These are phyloP conservation scores for Microtus richardsoni DNA, from an alignment of 2,113 vertebrate genomes.

Conservation along the genomic window DNA sequence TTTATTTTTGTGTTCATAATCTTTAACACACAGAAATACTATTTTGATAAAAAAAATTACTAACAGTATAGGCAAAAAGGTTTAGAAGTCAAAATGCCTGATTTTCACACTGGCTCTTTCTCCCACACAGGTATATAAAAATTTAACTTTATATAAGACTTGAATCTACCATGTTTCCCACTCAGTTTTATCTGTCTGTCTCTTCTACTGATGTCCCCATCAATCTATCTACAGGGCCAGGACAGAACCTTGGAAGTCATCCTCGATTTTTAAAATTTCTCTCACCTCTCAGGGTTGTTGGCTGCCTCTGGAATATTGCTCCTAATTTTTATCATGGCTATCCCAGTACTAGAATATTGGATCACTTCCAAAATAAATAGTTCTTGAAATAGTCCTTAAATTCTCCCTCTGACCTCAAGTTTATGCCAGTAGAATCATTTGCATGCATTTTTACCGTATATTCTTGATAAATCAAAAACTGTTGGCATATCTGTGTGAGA, in stretches of 20 bases:
- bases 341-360: constrained; percentile 14
- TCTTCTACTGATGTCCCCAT: constrained; percentile 9
- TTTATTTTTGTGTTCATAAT: background rate
- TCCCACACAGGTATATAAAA: background rate
- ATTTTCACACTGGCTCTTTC: background rate
- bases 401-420: constrained; percentile 9
- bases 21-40: background rate
- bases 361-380: constrained; percentile 27
- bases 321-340: background rate
- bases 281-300: background rate
- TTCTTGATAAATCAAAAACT: constrained; percentile 40
- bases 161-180: background rate
- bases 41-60: background rate
- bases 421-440: constrained; percentile 31
- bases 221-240: background rate
- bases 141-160: background rate
- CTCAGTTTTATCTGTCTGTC: background rate
- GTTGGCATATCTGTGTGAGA: background rate
- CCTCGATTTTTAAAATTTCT: background rate
- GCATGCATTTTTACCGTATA: constrained; percentile 1
- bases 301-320: background rate
- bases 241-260: background rate
- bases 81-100: background rate
- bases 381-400: constrained; percentile 40
- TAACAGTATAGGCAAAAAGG: background rate